Evolutionary conservation across 2,888 invertebrate species (phyloP).

Genomic region (Tholera decimalis): DNA sequence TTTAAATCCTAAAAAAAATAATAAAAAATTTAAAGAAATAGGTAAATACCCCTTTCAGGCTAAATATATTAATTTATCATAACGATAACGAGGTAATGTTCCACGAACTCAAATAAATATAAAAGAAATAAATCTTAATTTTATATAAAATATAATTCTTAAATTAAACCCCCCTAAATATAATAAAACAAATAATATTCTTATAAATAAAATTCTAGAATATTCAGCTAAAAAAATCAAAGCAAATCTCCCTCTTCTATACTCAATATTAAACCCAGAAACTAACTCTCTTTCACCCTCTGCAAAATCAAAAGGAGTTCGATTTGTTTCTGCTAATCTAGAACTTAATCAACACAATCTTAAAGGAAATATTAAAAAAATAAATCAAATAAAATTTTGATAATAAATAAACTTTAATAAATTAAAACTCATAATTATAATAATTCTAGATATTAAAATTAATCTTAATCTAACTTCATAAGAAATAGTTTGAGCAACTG

Average conservation of each 20-base stretch:
- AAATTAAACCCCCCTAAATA: slow-evolving; percentile 89
- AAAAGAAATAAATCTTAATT: slow-evolving; percentile 91
- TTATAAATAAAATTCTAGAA: slow-evolving; percentile 93
- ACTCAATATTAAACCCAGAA: slow-evolving; percentile 93
- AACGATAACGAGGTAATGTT: slow-evolving; percentile 93
- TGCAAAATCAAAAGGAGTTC: slow-evolving; percentile 92
- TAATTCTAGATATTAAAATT: slow-evolving; percentile 92
- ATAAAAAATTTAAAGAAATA: slow-evolving; percentile 92
- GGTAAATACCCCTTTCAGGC: slow-evolving; percentile 93
- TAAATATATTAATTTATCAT: slow-evolving; percentile 94
- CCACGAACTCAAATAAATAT: slow-evolving; percentile 93
- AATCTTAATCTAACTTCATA: slow-evolving; percentile 94
- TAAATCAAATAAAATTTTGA: slow-evolving; percentile 90
- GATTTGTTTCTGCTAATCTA: slow-evolving; percentile 94
- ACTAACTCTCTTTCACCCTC: neutral
- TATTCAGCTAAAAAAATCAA: slow-evolving; percentile 94
- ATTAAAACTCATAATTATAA: slow-evolving; percentile 91
- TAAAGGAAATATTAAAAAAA: slow-evolving; percentile 91
- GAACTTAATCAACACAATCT: slow-evolving; percentile 91
- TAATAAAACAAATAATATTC: slow-evolving; percentile 89
- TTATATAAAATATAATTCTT: slow-evolving; percentile 89
- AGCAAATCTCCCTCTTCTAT: slow-evolving; percentile 93
- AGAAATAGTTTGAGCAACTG: slow-evolving; percentile 94
- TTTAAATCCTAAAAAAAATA: slow-evolving; percentile 91
- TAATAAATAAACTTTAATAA: slow-evolving; percentile 86